Percentiles rank a stretch among this genome's conserved stretches.
Evolutionary conservation across 2,888 invertebrate genomes (phyloP).

Genomic region (Dioctria rufipes): DNA sequence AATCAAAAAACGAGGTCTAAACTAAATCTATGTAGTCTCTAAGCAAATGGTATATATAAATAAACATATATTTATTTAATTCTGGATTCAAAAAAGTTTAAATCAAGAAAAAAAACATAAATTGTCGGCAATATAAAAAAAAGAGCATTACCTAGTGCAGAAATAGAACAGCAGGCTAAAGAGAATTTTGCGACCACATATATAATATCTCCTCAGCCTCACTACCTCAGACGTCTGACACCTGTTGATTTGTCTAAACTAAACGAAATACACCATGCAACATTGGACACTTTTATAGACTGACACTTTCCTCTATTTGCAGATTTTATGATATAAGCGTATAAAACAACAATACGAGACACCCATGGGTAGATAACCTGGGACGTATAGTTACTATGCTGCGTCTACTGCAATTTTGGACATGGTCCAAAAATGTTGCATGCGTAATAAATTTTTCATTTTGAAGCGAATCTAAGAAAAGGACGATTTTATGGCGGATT

Average conservation of each 20-base stretch:
- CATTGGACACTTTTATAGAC: conserved; percentile 3
- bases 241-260: conserved; percentile 10
- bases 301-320: conserved; percentile 4
- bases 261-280: neutral
- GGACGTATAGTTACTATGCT: conserved; percentile 13
- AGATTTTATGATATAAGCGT: conserved; percentile 8
- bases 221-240: neutral
- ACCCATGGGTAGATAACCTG: conserved; percentile 22
- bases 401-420: conserved; percentile 1
- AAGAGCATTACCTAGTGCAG: no score
- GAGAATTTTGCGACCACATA: no score
- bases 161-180: no score
- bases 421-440: neutral
- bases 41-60: no score
- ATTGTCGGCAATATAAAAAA: no score
- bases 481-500: neutral
- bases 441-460: neutral
- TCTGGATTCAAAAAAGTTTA: no score
- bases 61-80: no score
- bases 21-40: no score
- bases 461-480: conserved; percentile 2
- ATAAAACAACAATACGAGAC: conserved; percentile 5
- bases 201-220: no score
- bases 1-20: no score
- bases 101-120: no score